Conservation (phyloP, 2,113 vertebrate genomes). For the Austrofundulus limnaeus region DNA sequence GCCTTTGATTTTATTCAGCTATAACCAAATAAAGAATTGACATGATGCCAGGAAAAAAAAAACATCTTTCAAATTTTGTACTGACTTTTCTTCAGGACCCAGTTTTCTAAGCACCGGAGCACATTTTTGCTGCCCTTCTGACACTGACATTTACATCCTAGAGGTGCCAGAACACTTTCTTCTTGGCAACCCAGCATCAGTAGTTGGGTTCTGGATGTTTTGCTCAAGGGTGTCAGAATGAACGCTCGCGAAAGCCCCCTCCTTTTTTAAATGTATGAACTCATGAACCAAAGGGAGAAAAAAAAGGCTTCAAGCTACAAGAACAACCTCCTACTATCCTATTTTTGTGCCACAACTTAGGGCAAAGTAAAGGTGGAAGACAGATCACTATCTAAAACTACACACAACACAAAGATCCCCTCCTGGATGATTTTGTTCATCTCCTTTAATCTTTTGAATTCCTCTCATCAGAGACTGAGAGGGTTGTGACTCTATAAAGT, state of each 20-base stretch:
- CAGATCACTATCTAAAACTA: background rate
- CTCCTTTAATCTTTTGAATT: background rate
- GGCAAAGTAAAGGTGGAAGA: constrained; percentile 4
- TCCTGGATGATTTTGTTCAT: background rate
- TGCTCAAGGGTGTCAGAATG: constrained; percentile 22
- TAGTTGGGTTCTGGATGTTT: constrained; percentile 25
- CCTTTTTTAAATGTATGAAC: background rate
- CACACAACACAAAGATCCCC: constrained; percentile 1
- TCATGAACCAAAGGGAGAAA: background rate
- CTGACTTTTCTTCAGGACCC: background rate
- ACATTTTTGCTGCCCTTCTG: constrained; percentile 6
- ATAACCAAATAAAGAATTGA: background rate
- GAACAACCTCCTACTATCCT: constrained; percentile 19
- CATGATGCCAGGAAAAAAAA: constrained; percentile 15
- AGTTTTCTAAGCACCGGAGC: background rate
- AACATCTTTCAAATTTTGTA: constrained; percentile 6
- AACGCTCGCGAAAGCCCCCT: constrained; percentile 14
- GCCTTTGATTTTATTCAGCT: background rate
- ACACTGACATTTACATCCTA: constrained; percentile 18
- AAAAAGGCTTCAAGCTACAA: constrained; percentile 4
- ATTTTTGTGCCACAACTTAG: constrained; percentile 17
- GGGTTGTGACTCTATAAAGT: background rate
- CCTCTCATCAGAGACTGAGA: background rate
- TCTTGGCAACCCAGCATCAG: constrained; percentile 27
- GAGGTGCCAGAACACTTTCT: constrained; percentile 6